Percentiles rank a stretch among this genome's conserved stretches.
Conservation (phyloP, 2,888 invertebrate genomes). For the Lasioglossum calceatum region DNA sequence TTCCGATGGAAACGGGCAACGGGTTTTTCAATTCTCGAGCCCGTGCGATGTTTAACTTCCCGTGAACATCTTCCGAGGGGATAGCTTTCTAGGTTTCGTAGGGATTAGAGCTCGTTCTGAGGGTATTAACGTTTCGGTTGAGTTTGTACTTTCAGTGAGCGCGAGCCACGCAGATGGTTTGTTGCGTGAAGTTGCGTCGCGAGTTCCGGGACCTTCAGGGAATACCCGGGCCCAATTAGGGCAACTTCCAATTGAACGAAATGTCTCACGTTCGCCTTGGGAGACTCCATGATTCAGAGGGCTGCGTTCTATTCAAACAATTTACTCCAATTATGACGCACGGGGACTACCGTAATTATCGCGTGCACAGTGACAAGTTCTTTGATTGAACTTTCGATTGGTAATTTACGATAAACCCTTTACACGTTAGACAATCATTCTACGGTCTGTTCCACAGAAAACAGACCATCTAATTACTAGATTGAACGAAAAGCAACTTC, state of each 20-base stretch:
- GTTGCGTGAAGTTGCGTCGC: background rate
- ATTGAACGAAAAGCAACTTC: too few relatives aligned
- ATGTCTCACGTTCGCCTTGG: slow-evolving; percentile 44
- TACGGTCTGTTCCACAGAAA: too few relatives aligned
- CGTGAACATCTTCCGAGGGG: background rate
- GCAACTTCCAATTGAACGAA: slow-evolving; percentile 57
- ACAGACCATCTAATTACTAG: too few relatives aligned
- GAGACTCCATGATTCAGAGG: slow-evolving; percentile 62
- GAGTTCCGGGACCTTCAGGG: background rate
- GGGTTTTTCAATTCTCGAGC: slow-evolving; percentile 9
- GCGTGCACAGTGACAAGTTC: background rate
- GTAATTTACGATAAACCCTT: background rate
- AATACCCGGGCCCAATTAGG: slow-evolving; percentile 38
- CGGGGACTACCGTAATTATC: background rate
- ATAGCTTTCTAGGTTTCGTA: background rate
- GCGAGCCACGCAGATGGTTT: background rate
- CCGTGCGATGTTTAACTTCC: background rate
- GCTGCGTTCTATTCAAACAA: slow-evolving; percentile 40
- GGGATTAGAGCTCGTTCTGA: background rate
- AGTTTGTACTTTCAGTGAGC: background rate
- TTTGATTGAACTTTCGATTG: background rate
- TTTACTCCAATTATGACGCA: slow-evolving; percentile 50
- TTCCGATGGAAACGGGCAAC: background rate
- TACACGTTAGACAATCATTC: too few relatives aligned
- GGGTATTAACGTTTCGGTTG: background rate